phyloP scores from a whole-genome alignment of 2,797 vertebrate species.

The Sebastes elongatus region DNA sequence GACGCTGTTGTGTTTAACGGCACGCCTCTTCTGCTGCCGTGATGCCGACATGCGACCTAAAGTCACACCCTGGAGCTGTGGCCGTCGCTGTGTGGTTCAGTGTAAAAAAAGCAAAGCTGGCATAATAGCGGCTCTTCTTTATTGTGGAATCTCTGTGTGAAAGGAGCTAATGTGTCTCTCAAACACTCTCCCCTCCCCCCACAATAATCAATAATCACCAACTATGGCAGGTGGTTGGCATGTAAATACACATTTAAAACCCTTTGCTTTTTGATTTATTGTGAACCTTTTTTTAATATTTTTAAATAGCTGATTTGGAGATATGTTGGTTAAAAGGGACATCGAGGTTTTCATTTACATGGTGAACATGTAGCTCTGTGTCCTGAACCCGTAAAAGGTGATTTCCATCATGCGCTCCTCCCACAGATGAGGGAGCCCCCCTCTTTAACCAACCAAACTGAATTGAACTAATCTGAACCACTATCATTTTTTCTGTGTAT shows the following conservation, averaged over 20 bases:
- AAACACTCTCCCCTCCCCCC: neutral
- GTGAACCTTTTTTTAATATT: constrained; percentile 18
- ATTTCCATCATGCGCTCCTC: neutral
- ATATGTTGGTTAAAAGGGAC: neutral
- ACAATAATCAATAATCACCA: neutral
- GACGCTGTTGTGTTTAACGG: no score
- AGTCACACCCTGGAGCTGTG: no score
- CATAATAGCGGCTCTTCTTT: no score
- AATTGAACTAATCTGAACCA: neutral
- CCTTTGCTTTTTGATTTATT: constrained; percentile 47
- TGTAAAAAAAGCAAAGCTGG: no score
- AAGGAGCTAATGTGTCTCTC: neutral
- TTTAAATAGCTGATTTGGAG: constrained; percentile 27
- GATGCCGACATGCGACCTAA: no score
- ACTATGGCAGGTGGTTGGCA: constrained; percentile 3
- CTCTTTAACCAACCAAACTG: neutral
- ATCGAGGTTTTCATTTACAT: neutral
- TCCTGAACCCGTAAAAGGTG: neutral
- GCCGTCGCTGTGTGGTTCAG: no score
- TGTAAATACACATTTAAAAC: constrained; percentile 70
- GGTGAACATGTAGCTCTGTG: neutral
- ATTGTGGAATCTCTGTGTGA: neutral
- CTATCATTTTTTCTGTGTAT: neutral
- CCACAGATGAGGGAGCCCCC: neutral
- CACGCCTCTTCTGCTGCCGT: no score